Conservation (phyloP, 2,113 vertebrate species). For the Neomonachus schauinslandi region DNA sequence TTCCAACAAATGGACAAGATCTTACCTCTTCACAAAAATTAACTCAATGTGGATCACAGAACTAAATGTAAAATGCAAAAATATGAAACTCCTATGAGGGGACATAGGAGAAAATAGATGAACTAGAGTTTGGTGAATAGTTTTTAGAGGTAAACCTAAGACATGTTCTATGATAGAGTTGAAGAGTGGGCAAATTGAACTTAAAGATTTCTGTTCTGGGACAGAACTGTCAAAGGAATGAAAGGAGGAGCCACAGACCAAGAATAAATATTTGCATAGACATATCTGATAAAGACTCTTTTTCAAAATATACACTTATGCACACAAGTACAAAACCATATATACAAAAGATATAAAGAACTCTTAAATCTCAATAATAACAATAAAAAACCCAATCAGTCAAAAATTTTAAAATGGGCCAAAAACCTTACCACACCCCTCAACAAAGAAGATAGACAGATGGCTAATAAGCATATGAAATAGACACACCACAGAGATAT, state of each 20-base stretch:
- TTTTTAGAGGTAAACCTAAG: too few species aligned
- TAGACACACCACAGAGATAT: not conserved
- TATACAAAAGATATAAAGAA: not conserved
- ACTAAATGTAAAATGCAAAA: not conserved
- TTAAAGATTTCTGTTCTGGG: too few species aligned
- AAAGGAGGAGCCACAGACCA: too few species aligned
- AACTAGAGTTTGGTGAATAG: not conserved
- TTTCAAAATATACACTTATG: not conserved
- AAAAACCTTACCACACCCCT: not conserved
- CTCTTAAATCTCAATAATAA: not conserved
- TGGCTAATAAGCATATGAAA: not conserved
- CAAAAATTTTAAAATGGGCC: not conserved
- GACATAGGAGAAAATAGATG: not conserved
- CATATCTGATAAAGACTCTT: too few species aligned
- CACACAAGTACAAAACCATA: not conserved
- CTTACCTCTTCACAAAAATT: not conserved
- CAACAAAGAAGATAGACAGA: not conserved
- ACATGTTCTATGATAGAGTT: too few species aligned
- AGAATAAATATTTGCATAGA: too few species aligned
- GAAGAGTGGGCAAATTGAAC: too few species aligned
- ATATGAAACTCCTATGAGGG: not conserved
- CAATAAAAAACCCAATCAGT: too few species aligned
- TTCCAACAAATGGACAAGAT: not conserved
- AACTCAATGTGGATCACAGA: not conserved
- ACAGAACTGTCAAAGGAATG: too few species aligned